phyloP scores from a whole-genome alignment of 2,113 vertebrate genomes.

The Cavia aperea region DNA sequence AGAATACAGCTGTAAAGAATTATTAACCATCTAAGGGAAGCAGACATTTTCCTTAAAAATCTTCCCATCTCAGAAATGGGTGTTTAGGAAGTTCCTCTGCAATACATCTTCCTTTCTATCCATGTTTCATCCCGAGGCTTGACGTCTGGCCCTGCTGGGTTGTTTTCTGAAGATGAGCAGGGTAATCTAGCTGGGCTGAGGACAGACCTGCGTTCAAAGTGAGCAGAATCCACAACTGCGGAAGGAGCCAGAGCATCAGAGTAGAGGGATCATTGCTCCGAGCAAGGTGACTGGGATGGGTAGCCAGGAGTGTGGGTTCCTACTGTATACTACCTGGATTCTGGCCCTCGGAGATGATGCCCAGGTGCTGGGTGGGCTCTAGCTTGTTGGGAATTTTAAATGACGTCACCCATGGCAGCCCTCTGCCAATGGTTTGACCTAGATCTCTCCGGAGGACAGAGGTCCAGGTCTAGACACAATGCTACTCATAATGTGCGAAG shows the following conservation, averaged over 20 bases:
- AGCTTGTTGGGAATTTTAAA: not conserved
- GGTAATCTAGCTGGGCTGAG: not conserved
- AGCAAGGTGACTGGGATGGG: not conserved
- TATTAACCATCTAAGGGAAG: not conserved
- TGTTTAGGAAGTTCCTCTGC: not conserved
- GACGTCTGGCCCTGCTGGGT: not conserved
- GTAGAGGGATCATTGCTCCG: not conserved
- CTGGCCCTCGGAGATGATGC: not conserved
- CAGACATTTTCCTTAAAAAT: not conserved
- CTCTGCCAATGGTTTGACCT: not conserved
- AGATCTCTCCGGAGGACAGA: not conserved
- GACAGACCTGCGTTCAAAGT: not conserved
- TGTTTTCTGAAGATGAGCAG: constrained; percentile 12
- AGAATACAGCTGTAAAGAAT: not conserved
- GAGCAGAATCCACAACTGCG: not conserved
- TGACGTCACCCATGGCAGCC: not conserved
- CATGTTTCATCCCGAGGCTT: not conserved
- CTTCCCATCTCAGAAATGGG: not conserved
- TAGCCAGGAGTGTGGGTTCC: not conserved
- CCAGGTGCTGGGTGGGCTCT: not conserved
- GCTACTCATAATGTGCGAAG: not conserved
- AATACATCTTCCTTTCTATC: not conserved
- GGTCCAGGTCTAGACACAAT: not conserved
- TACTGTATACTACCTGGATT: not conserved
- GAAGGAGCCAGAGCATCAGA: not conserved